Conservation (phyloP, 30 jellyfish, hydroid and myxozoan genomes). For the Clytia hemisphaerica region DNA sequence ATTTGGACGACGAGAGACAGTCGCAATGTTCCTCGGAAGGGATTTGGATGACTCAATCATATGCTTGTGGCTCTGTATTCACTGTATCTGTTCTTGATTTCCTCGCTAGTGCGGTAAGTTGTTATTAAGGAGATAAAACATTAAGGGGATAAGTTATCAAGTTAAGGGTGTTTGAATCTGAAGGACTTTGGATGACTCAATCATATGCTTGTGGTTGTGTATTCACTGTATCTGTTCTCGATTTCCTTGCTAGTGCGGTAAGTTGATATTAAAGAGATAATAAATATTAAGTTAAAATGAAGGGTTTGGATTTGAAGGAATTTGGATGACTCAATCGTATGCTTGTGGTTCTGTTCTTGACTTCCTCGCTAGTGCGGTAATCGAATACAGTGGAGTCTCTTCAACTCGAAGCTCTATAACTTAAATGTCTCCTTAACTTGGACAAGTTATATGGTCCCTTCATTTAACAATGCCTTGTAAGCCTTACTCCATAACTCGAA, state of each 20-base stretch:
- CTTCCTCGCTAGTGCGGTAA: too few species aligned
- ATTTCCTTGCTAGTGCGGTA: too few species aligned
- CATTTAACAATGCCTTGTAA: too few species aligned
- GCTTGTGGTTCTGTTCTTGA: background rate
- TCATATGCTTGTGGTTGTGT: background rate
- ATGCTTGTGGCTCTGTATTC: conserved; percentile 92
- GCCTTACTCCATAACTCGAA: too few species aligned
- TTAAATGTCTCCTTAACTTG: too few species aligned
- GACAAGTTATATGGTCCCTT: too few species aligned
- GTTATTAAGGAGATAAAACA: background rate
- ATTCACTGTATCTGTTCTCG: background rate
- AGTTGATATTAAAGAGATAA: too few species aligned
- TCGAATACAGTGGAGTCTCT: too few species aligned
- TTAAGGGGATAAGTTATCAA: background rate
- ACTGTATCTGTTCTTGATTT: conserved; percentile 86
- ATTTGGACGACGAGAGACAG: conserved; percentile 86
- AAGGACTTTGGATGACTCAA: background rate
- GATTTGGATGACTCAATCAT: conserved; percentile 69
- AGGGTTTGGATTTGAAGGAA: background rate
- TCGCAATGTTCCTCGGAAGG: conserved; percentile 74
- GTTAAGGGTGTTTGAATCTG: background rate
- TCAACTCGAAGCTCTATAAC: too few species aligned
- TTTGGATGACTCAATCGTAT: background rate
- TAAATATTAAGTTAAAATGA: too few species aligned
- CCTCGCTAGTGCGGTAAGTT: conserved; percentile 89